Percentiles rank a stretch among this genome's conserved stretches.
Evolutionary conservation across 2,888 invertebrate genomes (phyloP).

Genomic region (Rhaphigaster nebulosa): DNA sequence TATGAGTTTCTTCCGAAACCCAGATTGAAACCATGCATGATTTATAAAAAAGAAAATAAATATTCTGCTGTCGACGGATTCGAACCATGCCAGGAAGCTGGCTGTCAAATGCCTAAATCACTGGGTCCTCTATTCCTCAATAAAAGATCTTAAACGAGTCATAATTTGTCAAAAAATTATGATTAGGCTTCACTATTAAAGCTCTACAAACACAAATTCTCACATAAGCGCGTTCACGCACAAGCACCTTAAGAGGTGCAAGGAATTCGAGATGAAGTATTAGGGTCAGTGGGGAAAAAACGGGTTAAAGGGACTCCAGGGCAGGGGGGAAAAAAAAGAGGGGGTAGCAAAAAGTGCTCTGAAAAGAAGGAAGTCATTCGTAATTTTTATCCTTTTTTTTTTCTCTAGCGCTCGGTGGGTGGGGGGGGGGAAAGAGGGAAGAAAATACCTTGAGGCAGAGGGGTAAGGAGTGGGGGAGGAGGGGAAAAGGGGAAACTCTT

Average conservation of each 20-base stretch:
- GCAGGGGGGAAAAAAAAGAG: conserved; percentile 6
- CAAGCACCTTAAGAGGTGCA: conserved; percentile 41
- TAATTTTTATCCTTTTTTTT: conserved; percentile 31
- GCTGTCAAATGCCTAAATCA: background rate
- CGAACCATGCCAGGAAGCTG: too few relatives aligned
- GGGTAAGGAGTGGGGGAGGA: conserved; percentile 8
- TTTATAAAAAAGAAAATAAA: too few relatives aligned
- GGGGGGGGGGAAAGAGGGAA: conserved; percentile 3
- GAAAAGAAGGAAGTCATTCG: conserved; percentile 48
- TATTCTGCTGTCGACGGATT: too few relatives aligned
- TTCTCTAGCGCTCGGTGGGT: background rate
- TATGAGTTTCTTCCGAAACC: too few relatives aligned
- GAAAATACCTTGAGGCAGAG: conserved; percentile 33
- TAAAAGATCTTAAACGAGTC: background rate
- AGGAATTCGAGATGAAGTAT: conserved; percentile 55
- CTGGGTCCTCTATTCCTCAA: background rate
- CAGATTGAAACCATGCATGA: too few relatives aligned
- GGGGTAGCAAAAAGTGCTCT: background rate
- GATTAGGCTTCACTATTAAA: background rate
- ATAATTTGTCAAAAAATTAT: background rate
- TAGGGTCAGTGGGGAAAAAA: conserved; percentile 54
- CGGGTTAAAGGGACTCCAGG: background rate
- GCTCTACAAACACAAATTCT: conserved; percentile 8
- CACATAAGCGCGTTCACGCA: conserved; percentile 19
- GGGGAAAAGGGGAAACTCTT: conserved; percentile 20